Percentiles rank a stretch among this genome's conserved stretches.
phyloP scores from a whole-genome alignment of 2,113 vertebrate genomes.

The Chaetodon trifascialis region DNA sequence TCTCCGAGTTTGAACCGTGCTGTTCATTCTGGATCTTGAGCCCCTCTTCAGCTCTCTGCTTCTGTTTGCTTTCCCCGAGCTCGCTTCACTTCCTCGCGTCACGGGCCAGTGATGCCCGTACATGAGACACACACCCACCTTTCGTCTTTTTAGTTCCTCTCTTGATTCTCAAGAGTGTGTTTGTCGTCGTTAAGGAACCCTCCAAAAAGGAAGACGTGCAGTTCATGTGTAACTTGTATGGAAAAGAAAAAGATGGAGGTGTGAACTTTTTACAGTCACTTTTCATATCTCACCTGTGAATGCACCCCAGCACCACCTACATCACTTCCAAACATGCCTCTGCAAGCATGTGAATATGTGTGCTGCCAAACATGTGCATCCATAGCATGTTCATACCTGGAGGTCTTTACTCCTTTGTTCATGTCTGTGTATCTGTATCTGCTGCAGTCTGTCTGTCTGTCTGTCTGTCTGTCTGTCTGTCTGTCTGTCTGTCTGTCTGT shows the following conservation, averaged over 20 bases:
- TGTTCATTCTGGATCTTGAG: constrained; percentile 24
- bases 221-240: too few relatives aligned
- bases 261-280: constrained; percentile 1
- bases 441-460: constrained; percentile 67
- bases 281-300: constrained; percentile 28
- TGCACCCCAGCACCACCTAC: constrained; percentile 1
- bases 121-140: constrained; percentile 25
- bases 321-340: constrained; percentile 54
- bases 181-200: constrained; percentile 47
- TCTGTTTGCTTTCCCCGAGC: constrained; percentile 65
- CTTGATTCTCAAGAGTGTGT: constrained; percentile 34
- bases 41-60: constrained; percentile 30
- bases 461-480: constrained; percentile 68
- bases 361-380: constrained; percentile 17
- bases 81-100: constrained; percentile 49
- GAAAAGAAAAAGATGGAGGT: constrained; percentile 3
- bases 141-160: not conserved
- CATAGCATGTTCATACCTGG: constrained; percentile 23
- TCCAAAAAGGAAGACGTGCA: constrained; percentile 33
- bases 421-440: constrained; percentile 61
- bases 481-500: constrained; percentile 61
- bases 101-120: constrained; percentile 36
- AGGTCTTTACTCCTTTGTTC: constrained; percentile 49
- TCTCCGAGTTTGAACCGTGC: constrained; percentile 27
- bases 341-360: not conserved